A percentile compares a stretch with the other conserved stretches of the same genome.
Evolutionary conservation across 2,797 vertebrate genomes (phyloP).

Genomic region (Muscicapa striata): DNA sequence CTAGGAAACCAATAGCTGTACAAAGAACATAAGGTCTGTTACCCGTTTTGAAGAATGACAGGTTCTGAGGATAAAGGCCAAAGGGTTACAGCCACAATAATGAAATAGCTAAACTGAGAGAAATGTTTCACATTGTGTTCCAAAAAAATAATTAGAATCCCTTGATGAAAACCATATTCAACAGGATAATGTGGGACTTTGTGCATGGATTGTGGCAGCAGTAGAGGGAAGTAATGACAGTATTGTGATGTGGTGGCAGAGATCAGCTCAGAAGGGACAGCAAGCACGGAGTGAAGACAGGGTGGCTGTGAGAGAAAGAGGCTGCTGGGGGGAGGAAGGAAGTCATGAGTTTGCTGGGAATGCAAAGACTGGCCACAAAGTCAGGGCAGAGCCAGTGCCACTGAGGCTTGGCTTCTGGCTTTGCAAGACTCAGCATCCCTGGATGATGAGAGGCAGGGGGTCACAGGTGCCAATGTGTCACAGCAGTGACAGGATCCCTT

Average conservation of each 20-base stretch:
- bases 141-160: background rate
- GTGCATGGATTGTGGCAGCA: background rate
- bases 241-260: background rate
- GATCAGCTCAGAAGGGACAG: background rate
- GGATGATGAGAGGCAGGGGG: background rate
- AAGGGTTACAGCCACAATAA: background rate
- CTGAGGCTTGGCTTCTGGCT: background rate
- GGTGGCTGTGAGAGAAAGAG: fast-evolving
- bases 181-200: background rate
- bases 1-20: background rate
- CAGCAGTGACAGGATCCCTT: too few relatives aligned
- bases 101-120: background rate
- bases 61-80: background rate
- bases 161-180: background rate
- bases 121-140: background rate
- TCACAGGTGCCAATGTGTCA: background rate
- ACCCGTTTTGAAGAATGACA: background rate
- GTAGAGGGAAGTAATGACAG: background rate
- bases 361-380: background rate
- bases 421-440: background rate
- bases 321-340: background rate
- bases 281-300: fast-evolving
- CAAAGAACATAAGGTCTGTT: background rate
- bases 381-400: background rate
- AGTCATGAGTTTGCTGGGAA: fast-evolving